Conservation (phyloP, 2,888 invertebrate species). For the Mongoloraphidia duomilia region DNA sequence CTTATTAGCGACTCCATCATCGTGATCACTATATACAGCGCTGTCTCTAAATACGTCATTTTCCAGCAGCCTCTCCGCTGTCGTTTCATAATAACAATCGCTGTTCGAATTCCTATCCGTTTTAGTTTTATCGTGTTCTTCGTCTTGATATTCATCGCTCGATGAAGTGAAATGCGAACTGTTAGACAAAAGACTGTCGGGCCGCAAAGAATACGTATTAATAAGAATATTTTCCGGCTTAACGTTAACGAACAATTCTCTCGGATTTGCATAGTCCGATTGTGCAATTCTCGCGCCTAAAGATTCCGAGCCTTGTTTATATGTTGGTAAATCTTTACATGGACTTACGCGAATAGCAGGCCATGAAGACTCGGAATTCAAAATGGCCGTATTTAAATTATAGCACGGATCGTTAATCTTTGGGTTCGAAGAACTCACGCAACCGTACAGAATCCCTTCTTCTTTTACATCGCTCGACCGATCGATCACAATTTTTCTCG, state of each 20-base stretch:
- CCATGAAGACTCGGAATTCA: too few species aligned
- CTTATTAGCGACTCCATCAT: constrained; percentile 29
- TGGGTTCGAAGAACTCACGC: too few species aligned
- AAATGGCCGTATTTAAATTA: too few species aligned
- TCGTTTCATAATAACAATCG: constrained; percentile 62
- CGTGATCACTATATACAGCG: constrained; percentile 68
- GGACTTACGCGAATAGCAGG: too few species aligned
- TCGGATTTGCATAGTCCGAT: constrained; percentile 74
- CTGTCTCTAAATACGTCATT: constrained; percentile 63
- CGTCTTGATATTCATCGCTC: constrained; percentile 16
- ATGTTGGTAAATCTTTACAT: constrained; percentile 36
- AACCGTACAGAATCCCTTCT: constrained; percentile 27
- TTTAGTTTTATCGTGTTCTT: constrained; percentile 14
- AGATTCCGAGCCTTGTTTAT: constrained; percentile 67
- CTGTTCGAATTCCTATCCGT: constrained; percentile 25
- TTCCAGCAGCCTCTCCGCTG: constrained; percentile 52
- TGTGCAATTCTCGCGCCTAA: constrained; percentile 80
- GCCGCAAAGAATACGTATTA: constrained; percentile 41
- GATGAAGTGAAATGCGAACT: constrained; percentile 11
- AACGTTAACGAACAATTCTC: constrained; percentile 41
- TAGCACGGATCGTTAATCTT: too few species aligned
- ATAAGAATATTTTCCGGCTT: constrained; percentile 46
- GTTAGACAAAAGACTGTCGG: constrained; percentile 30
- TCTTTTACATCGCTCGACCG: constrained; percentile 21
- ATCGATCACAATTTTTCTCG: constrained; percentile 22